phyloP scores from a whole-genome alignment of 2,797 vertebrate species.

The Bovichtus variegatus region DNA sequence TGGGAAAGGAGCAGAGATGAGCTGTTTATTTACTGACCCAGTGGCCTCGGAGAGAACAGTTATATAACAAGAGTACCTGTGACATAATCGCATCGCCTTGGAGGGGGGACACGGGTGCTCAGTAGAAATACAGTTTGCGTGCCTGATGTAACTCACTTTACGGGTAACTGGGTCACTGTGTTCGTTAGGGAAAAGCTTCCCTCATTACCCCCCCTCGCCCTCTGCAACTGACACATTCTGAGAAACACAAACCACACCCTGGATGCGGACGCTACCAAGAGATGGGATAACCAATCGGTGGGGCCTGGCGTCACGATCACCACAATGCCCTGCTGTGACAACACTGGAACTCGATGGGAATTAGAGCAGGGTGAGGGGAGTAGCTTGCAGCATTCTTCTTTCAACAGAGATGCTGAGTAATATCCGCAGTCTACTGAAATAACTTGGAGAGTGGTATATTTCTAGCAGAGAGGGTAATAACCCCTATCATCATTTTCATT shows the following conservation, averaged over 20 bases:
- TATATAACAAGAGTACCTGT: conserved; percentile 87
- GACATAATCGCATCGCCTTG: conserved; percentile 86
- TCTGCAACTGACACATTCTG: conserved; percentile 70
- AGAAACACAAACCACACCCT: conserved; percentile 76
- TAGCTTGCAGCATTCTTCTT: conserved; percentile 44
- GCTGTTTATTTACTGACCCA: conserved; percentile 85
- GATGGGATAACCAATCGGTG: conserved; percentile 59
- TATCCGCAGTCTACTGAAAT: conserved; percentile 51
- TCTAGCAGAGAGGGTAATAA: conserved; percentile 33
- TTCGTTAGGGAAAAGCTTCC: conserved; percentile 78
- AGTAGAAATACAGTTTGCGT: conserved; percentile 73
- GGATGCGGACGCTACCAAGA: conserved; percentile 64
- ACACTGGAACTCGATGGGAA: conserved; percentile 40
- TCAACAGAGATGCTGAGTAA: conserved; percentile 66
- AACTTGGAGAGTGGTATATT: conserved; percentile 43
- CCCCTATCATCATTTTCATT: conserved; percentile 53
- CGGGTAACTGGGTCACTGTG: conserved; percentile 87
- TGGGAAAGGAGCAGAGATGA: conserved; percentile 58
- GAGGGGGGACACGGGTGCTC: conserved; percentile 77
- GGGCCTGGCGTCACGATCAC: conserved; percentile 54
- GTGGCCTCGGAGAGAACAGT: conserved; percentile 84
- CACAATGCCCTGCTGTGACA: conserved; percentile 49
- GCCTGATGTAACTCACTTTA: conserved; percentile 81
- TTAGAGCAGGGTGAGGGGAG: conserved; percentile 39
- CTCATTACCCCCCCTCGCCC: conserved; percentile 62